Evolutionary conservation across 1,140 invertebrate genomes (phyloP).

Genomic region (Drosophila willistoni): DNA sequence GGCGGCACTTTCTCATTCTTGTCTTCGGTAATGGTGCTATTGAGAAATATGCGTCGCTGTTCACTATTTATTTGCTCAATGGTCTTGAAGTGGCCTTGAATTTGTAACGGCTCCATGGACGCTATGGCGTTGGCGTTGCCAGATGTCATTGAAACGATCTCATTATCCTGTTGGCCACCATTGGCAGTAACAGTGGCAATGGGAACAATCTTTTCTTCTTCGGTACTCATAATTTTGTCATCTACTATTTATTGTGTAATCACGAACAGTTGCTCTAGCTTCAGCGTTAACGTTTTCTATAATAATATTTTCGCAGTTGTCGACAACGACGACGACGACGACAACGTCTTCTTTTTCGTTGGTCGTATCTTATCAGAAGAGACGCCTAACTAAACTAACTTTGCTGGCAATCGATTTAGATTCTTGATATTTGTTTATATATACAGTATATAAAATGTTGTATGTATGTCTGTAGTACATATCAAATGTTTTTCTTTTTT

Average conservation of each 20-base stretch:
- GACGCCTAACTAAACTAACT: conserved; percentile 74
- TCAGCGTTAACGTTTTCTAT: conserved; percentile 10
- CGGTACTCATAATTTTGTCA: not conserved
- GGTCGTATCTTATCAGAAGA: conserved; percentile 68
- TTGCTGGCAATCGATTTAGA: conserved; percentile 69
- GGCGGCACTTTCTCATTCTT: not conserved
- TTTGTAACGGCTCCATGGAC: conserved; percentile 42
- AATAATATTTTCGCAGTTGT: conserved; percentile 25
- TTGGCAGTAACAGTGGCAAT: not conserved
- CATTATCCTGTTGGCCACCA: conserved; percentile 18
- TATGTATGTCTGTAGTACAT: conserved; percentile 7
- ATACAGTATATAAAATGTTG: conserved; percentile 17
- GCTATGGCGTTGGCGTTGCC: not conserved
- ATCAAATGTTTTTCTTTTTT: not conserved
- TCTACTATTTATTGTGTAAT: conserved; percentile 23
- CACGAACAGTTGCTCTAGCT: conserved; percentile 26
- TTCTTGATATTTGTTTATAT: conserved; percentile 54
- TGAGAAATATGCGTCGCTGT: conserved; percentile 70
- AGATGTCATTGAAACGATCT: conserved; percentile 2
- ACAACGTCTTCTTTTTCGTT: conserved; percentile 36
- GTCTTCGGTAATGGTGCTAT: conserved; percentile 62
- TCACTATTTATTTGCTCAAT: conserved; percentile 75
- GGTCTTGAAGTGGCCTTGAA: conserved; percentile 65
- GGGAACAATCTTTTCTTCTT: conserved; percentile 5
- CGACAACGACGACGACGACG: conserved; percentile 17